Evolutionary conservation across 1,140 invertebrate genomes (phyloP).

Genomic region (Monochamus saltuarius): DNA sequence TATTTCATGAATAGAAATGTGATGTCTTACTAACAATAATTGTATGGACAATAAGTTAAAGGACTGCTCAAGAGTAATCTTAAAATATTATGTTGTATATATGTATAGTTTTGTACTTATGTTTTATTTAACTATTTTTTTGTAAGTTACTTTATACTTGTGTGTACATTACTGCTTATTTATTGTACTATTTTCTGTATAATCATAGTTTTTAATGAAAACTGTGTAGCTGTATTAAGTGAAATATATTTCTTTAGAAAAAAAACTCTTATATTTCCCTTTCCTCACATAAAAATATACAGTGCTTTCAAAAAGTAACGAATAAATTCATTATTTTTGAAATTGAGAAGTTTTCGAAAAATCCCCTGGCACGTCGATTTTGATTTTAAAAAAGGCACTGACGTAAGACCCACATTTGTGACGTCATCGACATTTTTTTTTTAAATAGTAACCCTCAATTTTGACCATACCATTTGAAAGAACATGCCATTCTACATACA

Average conservation of each 20-base stretch:
- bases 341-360: too few species aligned
- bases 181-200: slow-evolving; percentile 19
- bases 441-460: too few species aligned
- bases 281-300: too few species aligned
- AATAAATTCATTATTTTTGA: too few species aligned
- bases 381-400: too few species aligned
- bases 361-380: too few species aligned
- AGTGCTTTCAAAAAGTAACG: too few species aligned
- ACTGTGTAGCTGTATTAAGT: slow-evolving; percentile 14
- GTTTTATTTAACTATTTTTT: not conserved
- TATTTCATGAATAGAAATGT: slow-evolving; percentile 22
- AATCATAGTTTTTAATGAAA: not conserved
- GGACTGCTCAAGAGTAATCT: slow-evolving; percentile 23
- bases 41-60: slow-evolving; percentile 15
- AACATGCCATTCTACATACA: too few species aligned
- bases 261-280: not conserved
- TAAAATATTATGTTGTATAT: slow-evolving; percentile 16
- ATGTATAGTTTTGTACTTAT: slow-evolving; percentile 26
- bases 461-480: too few species aligned
- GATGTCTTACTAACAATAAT: slow-evolving; percentile 27
- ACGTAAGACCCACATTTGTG: too few species aligned
- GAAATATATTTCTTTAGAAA: slow-evolving; percentile 6
- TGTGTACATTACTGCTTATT: slow-evolving; percentile 13
- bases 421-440: too few species aligned
- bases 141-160: too few species aligned